These are phyloP conservation scores for Cynopterus brachyotis DNA, from an alignment of 2,113 vertebrate species.

Conservation along the genomic window DNA sequence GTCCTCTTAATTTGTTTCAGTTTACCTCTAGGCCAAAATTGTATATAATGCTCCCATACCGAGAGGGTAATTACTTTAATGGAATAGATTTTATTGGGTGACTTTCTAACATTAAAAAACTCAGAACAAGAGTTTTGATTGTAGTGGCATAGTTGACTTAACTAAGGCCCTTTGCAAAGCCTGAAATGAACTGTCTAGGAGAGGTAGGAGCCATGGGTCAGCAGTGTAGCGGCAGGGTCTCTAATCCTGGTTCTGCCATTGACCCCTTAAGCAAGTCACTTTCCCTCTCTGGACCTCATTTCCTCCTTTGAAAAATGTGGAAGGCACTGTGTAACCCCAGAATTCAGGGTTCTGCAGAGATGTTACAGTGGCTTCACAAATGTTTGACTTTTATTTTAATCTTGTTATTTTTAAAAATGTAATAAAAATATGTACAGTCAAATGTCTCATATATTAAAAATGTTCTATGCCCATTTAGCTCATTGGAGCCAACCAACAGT, in stretches of 20 bases:
- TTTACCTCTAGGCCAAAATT: neutral
- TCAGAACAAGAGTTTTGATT: neutral
- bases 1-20: neutral
- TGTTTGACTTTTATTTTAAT: neutral
- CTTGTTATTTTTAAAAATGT: neutral
- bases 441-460: neutral
- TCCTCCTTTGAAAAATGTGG: neutral
- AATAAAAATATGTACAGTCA: neutral
- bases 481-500: neutral
- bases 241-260: neutral
- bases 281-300: neutral
- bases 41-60: neutral
- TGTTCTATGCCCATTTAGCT: neutral
- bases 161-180: neutral
- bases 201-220: neutral
- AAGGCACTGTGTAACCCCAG: neutral
- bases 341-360: neutral
- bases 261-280: neutral
- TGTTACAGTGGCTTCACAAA: neutral
- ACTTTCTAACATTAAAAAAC: neutral
- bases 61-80: neutral
- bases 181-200: neutral
- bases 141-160: neutral
- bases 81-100: neutral
- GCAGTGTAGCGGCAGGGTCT: accelerated